phyloP scores from a whole-genome alignment of 1,140 invertebrate genomes.

The Listronotus bonariensis region DNA sequence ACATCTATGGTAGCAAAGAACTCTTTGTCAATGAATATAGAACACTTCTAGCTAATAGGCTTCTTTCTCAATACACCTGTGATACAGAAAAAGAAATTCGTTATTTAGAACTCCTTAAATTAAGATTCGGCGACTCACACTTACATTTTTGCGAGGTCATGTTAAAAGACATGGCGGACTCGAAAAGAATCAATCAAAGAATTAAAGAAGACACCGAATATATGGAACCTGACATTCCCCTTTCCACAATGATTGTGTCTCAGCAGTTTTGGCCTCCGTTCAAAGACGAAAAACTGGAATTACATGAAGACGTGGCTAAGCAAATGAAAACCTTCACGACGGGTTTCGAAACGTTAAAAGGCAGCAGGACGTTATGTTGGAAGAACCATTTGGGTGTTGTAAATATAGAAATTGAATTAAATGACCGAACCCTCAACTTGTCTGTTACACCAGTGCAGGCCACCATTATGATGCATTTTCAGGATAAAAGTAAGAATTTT shows the following conservation, averaged over 20 bases:
- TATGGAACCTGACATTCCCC: constrained; percentile 66
- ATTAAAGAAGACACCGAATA: constrained; percentile 76
- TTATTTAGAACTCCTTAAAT: constrained; percentile 93
- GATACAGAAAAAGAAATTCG: constrained; percentile 92
- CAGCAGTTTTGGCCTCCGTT: constrained; percentile 99
- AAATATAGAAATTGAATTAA: constrained; percentile 89
- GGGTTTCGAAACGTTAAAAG: constrained; percentile 91
- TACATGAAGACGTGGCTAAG: constrained; percentile 80
- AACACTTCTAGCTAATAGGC: constrained; percentile 88
- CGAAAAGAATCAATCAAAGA: constrained; percentile 84
- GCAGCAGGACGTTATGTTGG: constrained; percentile 92
- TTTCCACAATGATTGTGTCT: constrained; percentile 88
- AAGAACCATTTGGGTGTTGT: constrained; percentile 91
- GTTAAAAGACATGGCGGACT: constrained; percentile 94
- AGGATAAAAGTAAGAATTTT: constrained; percentile 74
- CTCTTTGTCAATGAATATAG: constrained; percentile 98
- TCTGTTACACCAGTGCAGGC: constrained; percentile 92
- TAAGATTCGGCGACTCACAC: constrained; percentile 94
- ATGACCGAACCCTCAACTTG: constrained; percentile 78
- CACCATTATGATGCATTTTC: constrained; percentile 93
- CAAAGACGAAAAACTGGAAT: constrained; percentile 89
- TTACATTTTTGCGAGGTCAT: constrained; percentile 97
- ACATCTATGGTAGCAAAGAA: constrained; percentile 98
- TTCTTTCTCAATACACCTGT: constrained; percentile 85
- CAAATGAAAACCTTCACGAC: constrained; percentile 88